Evolutionary conservation across 2,797 vertebrate species (phyloP).

Genomic region (Sarcophilus harrisii): DNA sequence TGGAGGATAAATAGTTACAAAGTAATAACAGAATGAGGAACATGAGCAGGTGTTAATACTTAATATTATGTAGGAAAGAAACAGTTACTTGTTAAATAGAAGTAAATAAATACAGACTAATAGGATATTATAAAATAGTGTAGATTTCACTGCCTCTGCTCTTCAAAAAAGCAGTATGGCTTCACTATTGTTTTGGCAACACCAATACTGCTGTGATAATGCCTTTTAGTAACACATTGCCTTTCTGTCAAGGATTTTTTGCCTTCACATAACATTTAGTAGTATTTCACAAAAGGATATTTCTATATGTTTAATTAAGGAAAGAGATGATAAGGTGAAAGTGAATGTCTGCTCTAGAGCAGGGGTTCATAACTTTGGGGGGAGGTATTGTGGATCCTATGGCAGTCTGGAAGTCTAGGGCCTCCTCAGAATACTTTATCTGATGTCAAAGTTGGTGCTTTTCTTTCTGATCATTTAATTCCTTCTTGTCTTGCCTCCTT

Average conservation of each 20-base stretch:
- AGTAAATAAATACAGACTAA: conserved; percentile 43
- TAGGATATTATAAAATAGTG: conserved; percentile 6
- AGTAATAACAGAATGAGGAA: conserved; percentile 52
- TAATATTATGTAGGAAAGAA: conserved; percentile 69
- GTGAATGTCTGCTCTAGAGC: no score
- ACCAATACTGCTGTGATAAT: no score
- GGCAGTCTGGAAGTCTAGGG: no score
- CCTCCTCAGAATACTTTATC: no score
- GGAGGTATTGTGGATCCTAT: no score
- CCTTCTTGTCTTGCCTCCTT: background rate
- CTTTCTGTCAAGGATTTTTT: background rate
- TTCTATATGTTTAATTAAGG: background rate
- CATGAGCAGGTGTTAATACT: conserved; percentile 52
- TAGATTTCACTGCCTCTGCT: background rate
- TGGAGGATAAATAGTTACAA: conserved; percentile 66
- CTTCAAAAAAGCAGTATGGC: background rate
- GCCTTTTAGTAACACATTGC: background rate
- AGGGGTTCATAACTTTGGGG: no score
- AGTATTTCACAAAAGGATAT: background rate
- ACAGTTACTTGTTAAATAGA: conserved; percentile 48
- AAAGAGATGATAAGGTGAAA: background rate
- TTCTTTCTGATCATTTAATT: background rate
- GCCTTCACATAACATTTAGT: background rate
- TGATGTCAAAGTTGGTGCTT: background rate
- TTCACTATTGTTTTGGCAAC: background rate